A percentile compares a stretch with the other conserved stretches of the same genome.
These are phyloP conservation scores for Callinectes sapidus DNA, from an alignment of 2,888 invertebrate species.

Conservation along the genomic window DNA sequence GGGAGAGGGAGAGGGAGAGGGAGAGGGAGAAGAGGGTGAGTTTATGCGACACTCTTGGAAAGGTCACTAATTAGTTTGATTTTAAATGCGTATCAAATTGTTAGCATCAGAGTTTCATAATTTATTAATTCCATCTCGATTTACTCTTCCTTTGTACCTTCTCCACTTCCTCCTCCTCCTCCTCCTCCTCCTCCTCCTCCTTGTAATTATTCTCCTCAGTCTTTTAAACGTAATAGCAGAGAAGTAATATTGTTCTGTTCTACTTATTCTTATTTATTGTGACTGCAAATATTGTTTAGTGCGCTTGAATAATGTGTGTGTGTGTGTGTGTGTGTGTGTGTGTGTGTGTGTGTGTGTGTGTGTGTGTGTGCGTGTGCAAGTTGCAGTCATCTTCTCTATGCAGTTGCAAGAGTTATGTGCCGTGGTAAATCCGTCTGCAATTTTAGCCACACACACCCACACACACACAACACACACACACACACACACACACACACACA, in stretches of 20 bases:
- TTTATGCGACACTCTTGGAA: not conserved
- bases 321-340: constrained; percentile 25
- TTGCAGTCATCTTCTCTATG: not conserved
- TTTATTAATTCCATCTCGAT: not conserved
- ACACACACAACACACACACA: not conserved
- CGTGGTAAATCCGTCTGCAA: not conserved
- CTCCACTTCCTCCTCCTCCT: not conserved
- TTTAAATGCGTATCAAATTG: not conserved
- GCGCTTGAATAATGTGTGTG: not conserved
- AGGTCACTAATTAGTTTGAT: not conserved
- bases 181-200: constrained; percentile 3
- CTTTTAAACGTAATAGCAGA: not conserved
- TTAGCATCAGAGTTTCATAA: not conserved
- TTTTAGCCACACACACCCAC: constrained; percentile 6
- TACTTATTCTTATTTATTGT: not conserved
- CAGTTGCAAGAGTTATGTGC: not conserved
- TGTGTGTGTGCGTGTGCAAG: constrained; percentile 4
- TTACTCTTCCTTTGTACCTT: not conserved
- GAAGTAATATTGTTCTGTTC: not conserved
- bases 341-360: constrained; percentile 19
- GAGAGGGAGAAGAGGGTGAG: not conserved
- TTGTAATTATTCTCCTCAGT: not conserved
- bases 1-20: not conserved
- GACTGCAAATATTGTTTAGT: not conserved
- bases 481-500: not conserved